Evolutionary conservation across 2,797 vertebrate species (phyloP).

Genomic region (Pangasius mekongensis): DNA sequence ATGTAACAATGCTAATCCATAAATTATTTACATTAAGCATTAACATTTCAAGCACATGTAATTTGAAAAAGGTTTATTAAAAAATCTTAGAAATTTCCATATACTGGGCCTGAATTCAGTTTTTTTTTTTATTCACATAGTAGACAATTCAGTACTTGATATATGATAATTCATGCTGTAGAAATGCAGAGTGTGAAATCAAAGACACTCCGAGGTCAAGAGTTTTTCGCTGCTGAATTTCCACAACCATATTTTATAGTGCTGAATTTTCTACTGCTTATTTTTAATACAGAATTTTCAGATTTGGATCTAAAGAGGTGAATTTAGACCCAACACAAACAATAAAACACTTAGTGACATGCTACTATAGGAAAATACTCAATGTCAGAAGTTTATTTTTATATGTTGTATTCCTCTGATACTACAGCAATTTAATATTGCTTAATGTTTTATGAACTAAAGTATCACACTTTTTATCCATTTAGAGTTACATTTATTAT

Average conservation of each 20-base stretch:
- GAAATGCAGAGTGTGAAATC: not conserved
- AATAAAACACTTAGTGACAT: not conserved
- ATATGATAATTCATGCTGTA: not conserved
- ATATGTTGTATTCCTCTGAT: not conserved
- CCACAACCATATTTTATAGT: not conserved
- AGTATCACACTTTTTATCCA: not conserved
- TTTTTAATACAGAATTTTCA: not conserved
- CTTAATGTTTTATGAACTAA: not conserved
- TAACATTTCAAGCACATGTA: not conserved
- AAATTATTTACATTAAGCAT: not conserved
- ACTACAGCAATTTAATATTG: not conserved
- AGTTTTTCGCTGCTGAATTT: not conserved
- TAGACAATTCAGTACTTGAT: not conserved
- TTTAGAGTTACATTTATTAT: not conserved
- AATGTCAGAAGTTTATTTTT: not conserved
- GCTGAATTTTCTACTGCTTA: not conserved
- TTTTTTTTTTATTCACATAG: no score
- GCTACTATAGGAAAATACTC: not conserved
- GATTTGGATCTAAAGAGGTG: not conserved
- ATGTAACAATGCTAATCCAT: slow-evolving; percentile 24
- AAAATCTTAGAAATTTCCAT: not conserved
- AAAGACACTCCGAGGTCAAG: not conserved
- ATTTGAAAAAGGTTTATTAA: not conserved
- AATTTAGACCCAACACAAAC: not conserved
- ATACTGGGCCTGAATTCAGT: not conserved